These are phyloP conservation scores for Jacana jacana DNA, from an alignment of 2,113 vertebrate species.

Conservation along the genomic window DNA sequence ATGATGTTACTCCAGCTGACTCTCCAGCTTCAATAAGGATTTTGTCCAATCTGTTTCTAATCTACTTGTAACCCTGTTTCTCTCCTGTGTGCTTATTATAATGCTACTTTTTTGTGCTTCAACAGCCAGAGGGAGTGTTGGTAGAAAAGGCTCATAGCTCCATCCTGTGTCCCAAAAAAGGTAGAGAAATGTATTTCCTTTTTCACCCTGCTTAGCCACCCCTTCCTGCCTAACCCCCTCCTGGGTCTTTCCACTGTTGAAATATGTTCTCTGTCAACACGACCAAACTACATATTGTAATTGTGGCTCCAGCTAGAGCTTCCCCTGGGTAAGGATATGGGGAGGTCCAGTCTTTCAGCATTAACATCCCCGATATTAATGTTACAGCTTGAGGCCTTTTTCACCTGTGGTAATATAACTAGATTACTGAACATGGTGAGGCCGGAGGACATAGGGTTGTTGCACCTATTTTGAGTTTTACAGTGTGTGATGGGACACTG, in stretches of 20 bases:
- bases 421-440: background rate
- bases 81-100: background rate
- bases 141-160: conserved; percentile 70
- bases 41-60: conserved; percentile 11
- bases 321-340: background rate
- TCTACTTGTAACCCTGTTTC: background rate
- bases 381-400: background rate
- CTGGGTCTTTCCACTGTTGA: background rate
- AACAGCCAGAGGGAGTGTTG: conserved; percentile 69
- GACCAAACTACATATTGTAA: background rate
- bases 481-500: background rate
- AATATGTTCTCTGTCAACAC: background rate
- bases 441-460: background rate
- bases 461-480: background rate
- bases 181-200: conserved; percentile 19
- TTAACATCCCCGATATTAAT: background rate
- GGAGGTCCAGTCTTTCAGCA: background rate
- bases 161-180: conserved; percentile 64
- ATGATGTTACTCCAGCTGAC: background rate
- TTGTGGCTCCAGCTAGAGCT: background rate
- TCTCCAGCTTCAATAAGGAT: background rate
- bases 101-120: background rate
- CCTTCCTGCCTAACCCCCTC: background rate
- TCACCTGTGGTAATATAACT: background rate
- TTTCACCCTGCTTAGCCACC: background rate